Conservation (phyloP, 2,888 invertebrate species). For the Heliconius ismenius region DNA sequence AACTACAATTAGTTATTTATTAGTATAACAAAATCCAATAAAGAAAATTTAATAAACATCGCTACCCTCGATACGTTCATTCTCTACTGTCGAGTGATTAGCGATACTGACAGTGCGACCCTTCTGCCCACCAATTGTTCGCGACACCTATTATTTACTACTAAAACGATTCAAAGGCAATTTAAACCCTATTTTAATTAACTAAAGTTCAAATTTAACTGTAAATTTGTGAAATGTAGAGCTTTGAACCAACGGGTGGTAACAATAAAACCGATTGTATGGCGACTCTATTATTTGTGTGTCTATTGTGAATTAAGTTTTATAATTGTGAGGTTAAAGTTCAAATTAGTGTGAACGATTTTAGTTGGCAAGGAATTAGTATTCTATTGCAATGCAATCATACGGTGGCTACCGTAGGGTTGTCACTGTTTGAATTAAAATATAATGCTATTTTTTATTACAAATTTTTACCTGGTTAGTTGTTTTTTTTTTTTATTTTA, state of each 20-base stretch:
- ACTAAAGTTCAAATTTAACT: constrained; percentile 35
- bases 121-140: constrained; percentile 65
- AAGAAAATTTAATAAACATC: constrained; percentile 37
- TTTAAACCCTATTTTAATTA: constrained; percentile 43
- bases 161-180: constrained; percentile 46
- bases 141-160: constrained; percentile 69
- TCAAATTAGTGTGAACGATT: constrained; percentile 48
- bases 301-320: constrained; percentile 51
- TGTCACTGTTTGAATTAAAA: constrained; percentile 45
- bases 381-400: constrained; percentile 70
- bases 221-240: constrained; percentile 44
- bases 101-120: constrained; percentile 56
- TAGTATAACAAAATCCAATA: constrained; percentile 36
- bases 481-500: too few species aligned
- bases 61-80: constrained; percentile 55
- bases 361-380: constrained; percentile 69
- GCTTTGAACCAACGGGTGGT: constrained; percentile 76
- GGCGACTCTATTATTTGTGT: constrained; percentile 58
- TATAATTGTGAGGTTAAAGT: constrained; percentile 48
- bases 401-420: constrained; percentile 57
- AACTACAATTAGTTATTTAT: constrained; percentile 1
- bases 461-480: too few species aligned
- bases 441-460: too few species aligned
- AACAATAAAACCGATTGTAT: constrained; percentile 77
- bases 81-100: constrained; percentile 49